Evolutionary conservation across 2,113 vertebrate genomes (phyloP).

Genomic region (Macquaria ambigua): DNA sequence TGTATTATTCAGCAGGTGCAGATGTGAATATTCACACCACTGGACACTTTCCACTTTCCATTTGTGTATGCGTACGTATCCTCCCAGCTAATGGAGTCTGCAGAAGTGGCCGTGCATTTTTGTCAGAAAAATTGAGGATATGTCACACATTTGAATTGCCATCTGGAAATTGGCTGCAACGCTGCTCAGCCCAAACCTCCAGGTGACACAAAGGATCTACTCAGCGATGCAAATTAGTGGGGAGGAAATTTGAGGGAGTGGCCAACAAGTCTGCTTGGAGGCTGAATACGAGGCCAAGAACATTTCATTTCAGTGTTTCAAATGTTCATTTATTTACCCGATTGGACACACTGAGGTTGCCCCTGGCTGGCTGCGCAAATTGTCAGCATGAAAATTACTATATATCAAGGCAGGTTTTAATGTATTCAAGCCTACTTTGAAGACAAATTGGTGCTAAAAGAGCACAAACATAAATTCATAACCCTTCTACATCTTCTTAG

Average conservation of each 20-base stretch:
- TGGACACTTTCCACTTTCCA: constrained; percentile 74
- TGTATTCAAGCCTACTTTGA: constrained; percentile 29
- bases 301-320: constrained; percentile 59
- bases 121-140: constrained; percentile 57
- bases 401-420: constrained; percentile 30
- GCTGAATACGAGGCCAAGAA: constrained; percentile 56
- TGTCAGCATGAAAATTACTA: constrained; percentile 35
- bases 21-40: constrained; percentile 79
- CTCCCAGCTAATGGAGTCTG: constrained; percentile 72
- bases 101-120: constrained; percentile 38
- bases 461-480: constrained; percentile 26
- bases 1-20: constrained; percentile 83
- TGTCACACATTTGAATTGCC: constrained; percentile 66
- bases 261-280: constrained; percentile 54
- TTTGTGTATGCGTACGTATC: constrained; percentile 52
- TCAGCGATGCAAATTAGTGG: constrained; percentile 73
- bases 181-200: constrained; percentile 62
- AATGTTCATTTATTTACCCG: constrained; percentile 64
- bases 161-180: constrained; percentile 72
- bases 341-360: constrained; percentile 47
- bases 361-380: constrained; percentile 47
- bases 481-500: constrained; percentile 29
- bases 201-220: constrained; percentile 70
- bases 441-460: constrained; percentile 32
- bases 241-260: constrained; percentile 57